Conservation (phyloP, 2,888 invertebrate species). For the Coelopa pilipes region DNA sequence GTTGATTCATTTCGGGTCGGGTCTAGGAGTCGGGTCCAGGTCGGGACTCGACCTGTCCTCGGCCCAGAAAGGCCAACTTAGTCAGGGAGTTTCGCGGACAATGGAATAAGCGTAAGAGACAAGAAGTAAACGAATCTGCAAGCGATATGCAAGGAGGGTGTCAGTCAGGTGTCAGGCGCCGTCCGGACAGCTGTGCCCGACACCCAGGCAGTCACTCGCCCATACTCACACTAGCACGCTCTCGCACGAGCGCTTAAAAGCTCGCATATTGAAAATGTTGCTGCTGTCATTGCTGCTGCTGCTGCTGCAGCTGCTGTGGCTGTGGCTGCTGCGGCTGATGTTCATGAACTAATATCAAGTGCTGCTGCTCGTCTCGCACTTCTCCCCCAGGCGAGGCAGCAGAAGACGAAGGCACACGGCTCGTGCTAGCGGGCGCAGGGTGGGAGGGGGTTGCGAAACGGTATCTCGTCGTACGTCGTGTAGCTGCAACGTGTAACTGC, state of each 20-base stretch:
- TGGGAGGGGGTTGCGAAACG: conserved; percentile 36
- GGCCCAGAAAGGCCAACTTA: no score
- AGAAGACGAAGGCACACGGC: not conserved
- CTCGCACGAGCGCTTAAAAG: no score
- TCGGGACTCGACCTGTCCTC: no score
- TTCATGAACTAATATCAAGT: no score
- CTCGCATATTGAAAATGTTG: conserved; percentile 1
- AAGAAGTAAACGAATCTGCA: conserved; percentile 43
- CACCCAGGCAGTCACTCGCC: not conserved
- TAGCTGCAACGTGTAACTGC: conserved; percentile 34
- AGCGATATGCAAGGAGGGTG: conserved; percentile 63
- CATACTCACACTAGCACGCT: no score
- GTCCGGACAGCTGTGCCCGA: conserved; percentile 46
- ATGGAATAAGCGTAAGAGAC: no score
- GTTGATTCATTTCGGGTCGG: no score
- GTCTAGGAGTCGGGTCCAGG: no score
- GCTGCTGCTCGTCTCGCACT: no score
- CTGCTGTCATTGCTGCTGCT: conserved; percentile 21
- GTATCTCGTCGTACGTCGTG: conserved; percentile 44
- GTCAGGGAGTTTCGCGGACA: no score
- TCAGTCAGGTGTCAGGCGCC: conserved; percentile 60
- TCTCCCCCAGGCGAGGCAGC: not conserved
- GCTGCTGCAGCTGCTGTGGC: conserved; percentile 11
- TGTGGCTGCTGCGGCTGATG: conserved; percentile 18
- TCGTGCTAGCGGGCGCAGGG: no score